Conservation (phyloP, 2,888 invertebrate species). For the Drosophila peninsularis region DNA sequence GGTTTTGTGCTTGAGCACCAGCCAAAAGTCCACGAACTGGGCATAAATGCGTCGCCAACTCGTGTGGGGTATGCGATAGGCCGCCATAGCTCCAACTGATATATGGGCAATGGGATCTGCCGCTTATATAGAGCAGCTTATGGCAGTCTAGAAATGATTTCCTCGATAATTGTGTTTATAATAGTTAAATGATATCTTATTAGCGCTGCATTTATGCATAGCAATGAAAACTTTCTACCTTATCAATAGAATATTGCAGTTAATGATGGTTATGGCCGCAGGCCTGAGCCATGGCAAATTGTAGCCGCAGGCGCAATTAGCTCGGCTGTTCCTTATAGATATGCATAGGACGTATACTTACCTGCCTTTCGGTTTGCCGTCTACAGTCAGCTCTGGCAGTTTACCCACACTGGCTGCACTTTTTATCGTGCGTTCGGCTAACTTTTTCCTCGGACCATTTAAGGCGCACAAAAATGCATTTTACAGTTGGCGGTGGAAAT, state of each 20-base stretch:
- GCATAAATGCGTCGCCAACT: slow-evolving; percentile 18
- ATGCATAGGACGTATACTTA: not conserved
- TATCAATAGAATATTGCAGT: slow-evolving; percentile 29
- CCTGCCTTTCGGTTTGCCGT: not conserved
- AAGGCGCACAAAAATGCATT: slow-evolving; percentile 70
- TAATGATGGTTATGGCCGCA: slow-evolving; percentile 30
- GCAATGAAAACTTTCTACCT: not conserved
- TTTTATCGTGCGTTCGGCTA: slow-evolving; percentile 71
- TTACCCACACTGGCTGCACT: slow-evolving; percentile 43
- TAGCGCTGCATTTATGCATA: slow-evolving; percentile 1
- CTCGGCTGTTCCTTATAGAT: slow-evolving; percentile 18
- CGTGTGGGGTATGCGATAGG: not conserved
- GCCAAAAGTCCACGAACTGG: slow-evolving; percentile 16
- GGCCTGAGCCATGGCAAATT: slow-evolving; percentile 34
- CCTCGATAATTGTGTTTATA: not conserved
- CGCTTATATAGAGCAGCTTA: not conserved
- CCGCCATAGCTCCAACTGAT: not conserved
- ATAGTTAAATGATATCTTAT: slow-evolving; percentile 2
- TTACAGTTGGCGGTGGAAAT: slow-evolving; percentile 71
- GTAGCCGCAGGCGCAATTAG: slow-evolving; percentile 36
- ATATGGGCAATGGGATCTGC: too few species aligned
- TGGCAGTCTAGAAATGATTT: not conserved
- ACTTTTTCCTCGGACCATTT: slow-evolving; percentile 69
- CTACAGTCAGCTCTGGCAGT: slow-evolving; percentile 10
- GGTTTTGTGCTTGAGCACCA: slow-evolving; percentile 15